phyloP scores from a whole-genome alignment of 1,140 invertebrate species.

The Aethina tumida region DNA sequence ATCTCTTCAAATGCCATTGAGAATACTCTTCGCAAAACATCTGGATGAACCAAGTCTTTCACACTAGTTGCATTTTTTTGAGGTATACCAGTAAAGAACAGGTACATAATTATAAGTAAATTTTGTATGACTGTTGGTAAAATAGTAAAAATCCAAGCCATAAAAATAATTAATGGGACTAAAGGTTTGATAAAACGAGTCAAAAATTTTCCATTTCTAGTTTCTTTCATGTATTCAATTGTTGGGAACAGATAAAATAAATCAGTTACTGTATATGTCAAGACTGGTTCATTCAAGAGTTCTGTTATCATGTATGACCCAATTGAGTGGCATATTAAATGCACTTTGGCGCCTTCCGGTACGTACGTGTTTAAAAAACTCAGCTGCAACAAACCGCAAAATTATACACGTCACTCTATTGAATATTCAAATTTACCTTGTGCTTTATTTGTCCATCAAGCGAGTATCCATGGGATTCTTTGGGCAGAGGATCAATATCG shows the following conservation, averaged over 20 bases:
- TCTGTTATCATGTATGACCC: slow-evolving; percentile 72
- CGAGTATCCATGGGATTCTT: slow-evolving; percentile 49
- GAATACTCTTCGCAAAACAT: slow-evolving; percentile 44
- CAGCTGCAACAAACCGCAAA: slow-evolving; percentile 34
- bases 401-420: slow-evolving; percentile 12
- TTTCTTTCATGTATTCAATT: slow-evolving; percentile 64
- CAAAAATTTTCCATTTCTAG: slow-evolving; percentile 55
- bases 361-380: slow-evolving; percentile 64
- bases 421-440: slow-evolving; percentile 42
- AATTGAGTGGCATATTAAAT: slow-evolving; percentile 77
- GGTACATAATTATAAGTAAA: slow-evolving; percentile 42
- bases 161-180: slow-evolving; percentile 42
- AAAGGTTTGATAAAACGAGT: slow-evolving; percentile 44
- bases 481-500: slow-evolving; percentile 35
- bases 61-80: slow-evolving; percentile 34
- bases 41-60: slow-evolving; percentile 42
- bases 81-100: slow-evolving; percentile 39
- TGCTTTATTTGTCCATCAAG: slow-evolving; percentile 70
- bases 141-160: slow-evolving; percentile 47
- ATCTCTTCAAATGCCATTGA: slow-evolving; percentile 55
- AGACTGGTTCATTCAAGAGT: slow-evolving; percentile 48
- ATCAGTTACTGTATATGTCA: slow-evolving; percentile 41
- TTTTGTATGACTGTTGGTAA: slow-evolving; percentile 45
- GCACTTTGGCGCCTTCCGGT: slow-evolving; percentile 53
- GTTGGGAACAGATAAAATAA: slow-evolving; percentile 74